Percentiles rank a stretch among this genome's conserved stretches.
phyloP scores from a whole-genome alignment of 2,797 vertebrate species.

The Myripristis murdjan region DNA sequence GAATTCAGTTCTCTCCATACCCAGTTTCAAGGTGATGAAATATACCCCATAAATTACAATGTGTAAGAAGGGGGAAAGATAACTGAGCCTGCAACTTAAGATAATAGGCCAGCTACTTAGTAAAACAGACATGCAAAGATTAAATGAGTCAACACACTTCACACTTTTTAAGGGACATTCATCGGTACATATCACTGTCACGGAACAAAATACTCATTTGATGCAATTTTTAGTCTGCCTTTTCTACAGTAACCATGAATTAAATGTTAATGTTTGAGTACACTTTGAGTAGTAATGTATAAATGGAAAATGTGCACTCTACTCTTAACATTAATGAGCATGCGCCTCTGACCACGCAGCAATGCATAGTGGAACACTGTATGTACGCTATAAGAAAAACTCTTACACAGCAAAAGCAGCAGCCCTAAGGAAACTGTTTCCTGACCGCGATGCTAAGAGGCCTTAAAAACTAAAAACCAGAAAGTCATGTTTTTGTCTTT shows the following conservation, averaged over 20 bases:
- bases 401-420: conserved; percentile 8
- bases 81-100: background rate
- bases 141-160: too few species aligned
- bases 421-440: conserved; percentile 11
- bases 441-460: conserved; percentile 23
- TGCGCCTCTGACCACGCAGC: conserved; percentile 12
- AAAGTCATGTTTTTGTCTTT: conserved; percentile 27
- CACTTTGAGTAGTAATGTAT: conserved; percentile 2
- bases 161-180: too few species aligned
- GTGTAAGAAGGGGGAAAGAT: too few species aligned
- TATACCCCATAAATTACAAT: background rate
- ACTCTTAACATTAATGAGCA: conserved; percentile 14
- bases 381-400: conserved; percentile 19
- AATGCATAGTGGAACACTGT: conserved; percentile 20
- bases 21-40: conserved; percentile 15
- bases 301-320: conserved; percentile 6
- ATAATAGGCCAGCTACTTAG: too few species aligned
- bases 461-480: conserved; percentile 39
- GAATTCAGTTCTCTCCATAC: conserved; percentile 12
- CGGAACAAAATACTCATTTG: background rate
- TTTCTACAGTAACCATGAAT: background rate
- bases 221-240: background rate
- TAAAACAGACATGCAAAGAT: background rate
- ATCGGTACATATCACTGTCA: background rate
- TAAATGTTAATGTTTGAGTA: background rate